Evolutionary conservation across 2,797 vertebrate species (phyloP).

Genomic region (Bryconaethiops microstoma): DNA sequence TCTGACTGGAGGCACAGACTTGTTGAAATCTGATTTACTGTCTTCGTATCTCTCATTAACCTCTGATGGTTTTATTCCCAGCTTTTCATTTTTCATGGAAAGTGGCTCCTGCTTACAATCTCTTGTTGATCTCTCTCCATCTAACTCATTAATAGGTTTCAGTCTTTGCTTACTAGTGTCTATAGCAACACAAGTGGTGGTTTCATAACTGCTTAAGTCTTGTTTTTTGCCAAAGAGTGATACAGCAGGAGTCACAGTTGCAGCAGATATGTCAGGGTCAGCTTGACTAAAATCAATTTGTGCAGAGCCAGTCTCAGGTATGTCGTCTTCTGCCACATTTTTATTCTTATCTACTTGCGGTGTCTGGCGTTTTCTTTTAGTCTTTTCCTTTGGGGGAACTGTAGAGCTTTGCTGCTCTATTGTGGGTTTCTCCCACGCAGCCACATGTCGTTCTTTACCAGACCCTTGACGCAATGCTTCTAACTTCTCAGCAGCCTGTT

Average conservation of each 20-base stretch:
- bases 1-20: constrained; percentile 19
- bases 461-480: constrained; percentile 68
- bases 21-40: background rate
- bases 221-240: constrained; percentile 6
- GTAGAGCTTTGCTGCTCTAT: constrained; percentile 26
- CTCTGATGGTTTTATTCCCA: background rate
- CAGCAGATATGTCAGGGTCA: constrained; percentile 19
- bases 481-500: constrained; percentile 77
- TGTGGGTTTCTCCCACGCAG: constrained; percentile 49
- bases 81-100: constrained; percentile 27
- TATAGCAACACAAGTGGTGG: constrained; percentile 14
- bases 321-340: background rate
- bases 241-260: background rate
- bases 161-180: constrained; percentile 42
- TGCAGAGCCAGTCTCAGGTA: constrained; percentile 15
- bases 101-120: background rate
- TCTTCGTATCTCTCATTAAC: constrained; percentile 7
- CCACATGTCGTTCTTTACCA: constrained; percentile 42
- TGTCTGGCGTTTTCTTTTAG: constrained; percentile 34
- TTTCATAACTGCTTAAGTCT: constrained; percentile 29
- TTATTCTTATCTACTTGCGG: constrained; percentile 41
- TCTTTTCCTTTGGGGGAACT: constrained; percentile 23
- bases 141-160: background rate
- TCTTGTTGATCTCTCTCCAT: constrained; percentile 20
- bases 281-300: constrained; percentile 4